These are phyloP conservation scores for Matsumurasca onukii DNA, from an alignment of 1,140 invertebrate genomes.

Conservation along the genomic window DNA sequence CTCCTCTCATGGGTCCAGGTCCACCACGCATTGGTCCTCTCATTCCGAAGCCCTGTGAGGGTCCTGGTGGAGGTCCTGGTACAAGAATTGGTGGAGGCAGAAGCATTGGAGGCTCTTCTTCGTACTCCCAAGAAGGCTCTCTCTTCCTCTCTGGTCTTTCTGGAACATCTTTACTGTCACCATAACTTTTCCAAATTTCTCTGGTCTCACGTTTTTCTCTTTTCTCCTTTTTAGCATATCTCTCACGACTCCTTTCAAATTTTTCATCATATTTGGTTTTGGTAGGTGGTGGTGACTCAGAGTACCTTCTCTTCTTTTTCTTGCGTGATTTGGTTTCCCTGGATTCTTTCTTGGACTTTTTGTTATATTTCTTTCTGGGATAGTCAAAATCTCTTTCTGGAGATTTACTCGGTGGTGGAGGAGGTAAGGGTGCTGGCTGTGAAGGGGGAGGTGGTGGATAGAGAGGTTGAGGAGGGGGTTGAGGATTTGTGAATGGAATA, in stretches of 20 bases:
- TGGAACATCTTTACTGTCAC: too few species aligned
- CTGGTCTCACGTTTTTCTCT: constrained; percentile 19
- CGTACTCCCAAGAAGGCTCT: constrained; percentile 25
- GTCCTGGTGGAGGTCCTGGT: constrained; percentile 3
- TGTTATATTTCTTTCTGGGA: neutral
- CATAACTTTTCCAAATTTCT: constrained; percentile 15
- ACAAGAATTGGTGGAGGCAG: neutral
- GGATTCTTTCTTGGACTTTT: constrained; percentile 6
- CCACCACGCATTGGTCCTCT: too few species aligned
- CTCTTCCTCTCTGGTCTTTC: constrained; percentile 10
- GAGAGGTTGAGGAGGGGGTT: constrained; percentile 25
- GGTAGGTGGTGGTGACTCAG: constrained; percentile 3
- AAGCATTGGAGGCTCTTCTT: constrained; percentile 25
- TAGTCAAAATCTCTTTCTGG: constrained; percentile 10
- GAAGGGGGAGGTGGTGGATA: constrained; percentile 31
- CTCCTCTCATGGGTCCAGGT: neutral
- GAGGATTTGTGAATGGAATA: constrained; percentile 31
- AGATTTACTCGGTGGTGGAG: constrained; percentile 27
- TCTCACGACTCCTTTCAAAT: constrained; percentile 6
- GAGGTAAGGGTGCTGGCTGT: constrained; percentile 29
- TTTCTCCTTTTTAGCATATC: constrained; percentile 11
- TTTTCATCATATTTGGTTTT: constrained; percentile 8
- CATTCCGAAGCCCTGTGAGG: neutral
- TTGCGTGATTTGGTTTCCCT: neutral
- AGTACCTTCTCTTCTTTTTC: constrained; percentile 27